A percentile compares a stretch with the other conserved stretches of the same genome.
These are phyloP conservation scores for Kobus ellipsiprymnus DNA, from an alignment of 2,113 vertebrate genomes.

Conservation along the genomic window DNA sequence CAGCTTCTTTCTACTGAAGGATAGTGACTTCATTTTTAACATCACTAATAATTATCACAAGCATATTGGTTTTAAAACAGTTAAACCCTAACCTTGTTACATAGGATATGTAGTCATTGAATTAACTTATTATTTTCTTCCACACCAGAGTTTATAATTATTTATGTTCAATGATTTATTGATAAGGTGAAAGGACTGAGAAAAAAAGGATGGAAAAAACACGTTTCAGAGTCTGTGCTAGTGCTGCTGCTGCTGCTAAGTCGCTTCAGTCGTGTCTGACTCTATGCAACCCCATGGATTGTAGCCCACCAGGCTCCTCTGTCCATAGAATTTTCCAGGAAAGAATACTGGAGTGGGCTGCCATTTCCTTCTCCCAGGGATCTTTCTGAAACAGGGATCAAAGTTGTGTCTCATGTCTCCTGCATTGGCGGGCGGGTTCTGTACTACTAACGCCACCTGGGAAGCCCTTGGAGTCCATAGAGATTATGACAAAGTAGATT, in stretches of 20 bases:
- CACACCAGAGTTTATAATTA: background rate
- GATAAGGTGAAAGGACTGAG: background rate
- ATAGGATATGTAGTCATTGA: background rate
- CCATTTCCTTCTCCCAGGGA: background rate
- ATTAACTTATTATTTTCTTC: background rate
- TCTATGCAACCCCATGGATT: background rate
- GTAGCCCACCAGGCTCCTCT: background rate
- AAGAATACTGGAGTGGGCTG: background rate
- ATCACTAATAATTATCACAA: background rate
- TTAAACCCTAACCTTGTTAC: background rate
- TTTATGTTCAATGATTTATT: background rate
- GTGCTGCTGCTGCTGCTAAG: too few relatives aligned
- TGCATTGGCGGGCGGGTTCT: background rate
- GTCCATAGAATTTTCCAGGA: background rate
- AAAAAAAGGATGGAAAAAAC: background rate
- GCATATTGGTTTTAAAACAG: background rate
- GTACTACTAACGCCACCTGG: background rate
- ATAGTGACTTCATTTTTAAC: background rate
- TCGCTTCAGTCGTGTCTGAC: background rate
- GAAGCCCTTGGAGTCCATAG: background rate
- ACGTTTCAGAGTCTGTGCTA: too few relatives aligned
- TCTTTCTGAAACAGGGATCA: background rate
- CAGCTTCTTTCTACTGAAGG: background rate
- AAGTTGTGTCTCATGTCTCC: background rate
- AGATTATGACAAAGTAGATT: background rate